Percentiles rank a stretch among this genome's conserved stretches.
phyloP scores from a whole-genome alignment of 2,113 vertebrate species.

The Psettodes erumei region DNA sequence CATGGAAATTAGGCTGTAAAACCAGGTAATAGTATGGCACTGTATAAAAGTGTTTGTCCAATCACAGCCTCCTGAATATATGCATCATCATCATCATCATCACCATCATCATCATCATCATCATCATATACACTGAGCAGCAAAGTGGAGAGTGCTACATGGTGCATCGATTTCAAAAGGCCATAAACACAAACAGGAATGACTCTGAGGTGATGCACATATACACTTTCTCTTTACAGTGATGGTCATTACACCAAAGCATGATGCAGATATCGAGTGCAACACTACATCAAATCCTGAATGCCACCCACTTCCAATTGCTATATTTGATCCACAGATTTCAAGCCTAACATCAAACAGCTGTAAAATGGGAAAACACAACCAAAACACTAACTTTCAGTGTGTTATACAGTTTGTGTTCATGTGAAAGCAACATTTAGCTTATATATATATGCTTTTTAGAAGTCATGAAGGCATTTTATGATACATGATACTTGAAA shows the following conservation, averaged over 20 bases:
- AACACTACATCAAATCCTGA: constrained; percentile 26
- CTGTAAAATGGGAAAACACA: constrained; percentile 11
- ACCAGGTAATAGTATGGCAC: constrained; percentile 44
- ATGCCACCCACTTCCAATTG: constrained; percentile 18
- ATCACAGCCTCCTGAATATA: constrained; percentile 45
- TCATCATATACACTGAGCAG: constrained; percentile 52
- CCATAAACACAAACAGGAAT: constrained; percentile 69
- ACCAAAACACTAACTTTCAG: not conserved
- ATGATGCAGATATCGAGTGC: constrained; percentile 37
- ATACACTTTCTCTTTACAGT: constrained; percentile 40
- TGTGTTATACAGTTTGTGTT: constrained; percentile 11
- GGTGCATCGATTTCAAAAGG: constrained; percentile 53
- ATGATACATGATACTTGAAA: constrained; percentile 7
- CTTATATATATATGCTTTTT: not conserved
- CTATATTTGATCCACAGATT: constrained; percentile 10
- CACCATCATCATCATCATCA: constrained; percentile 51
- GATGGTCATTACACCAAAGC: constrained; percentile 50
- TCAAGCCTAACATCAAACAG: constrained; percentile 16
- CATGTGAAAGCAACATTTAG: constrained; percentile 11
- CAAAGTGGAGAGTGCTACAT: constrained; percentile 46
- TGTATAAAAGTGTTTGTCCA: constrained; percentile 51
- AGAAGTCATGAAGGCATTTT: constrained; percentile 12
- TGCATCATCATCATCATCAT: constrained; percentile 55
- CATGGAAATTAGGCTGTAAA: constrained; percentile 68
- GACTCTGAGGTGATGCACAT: constrained; percentile 45